Conservation (phyloP, 92 coral and sea anemone species). For the Zoanthus solanderi region DNA sequence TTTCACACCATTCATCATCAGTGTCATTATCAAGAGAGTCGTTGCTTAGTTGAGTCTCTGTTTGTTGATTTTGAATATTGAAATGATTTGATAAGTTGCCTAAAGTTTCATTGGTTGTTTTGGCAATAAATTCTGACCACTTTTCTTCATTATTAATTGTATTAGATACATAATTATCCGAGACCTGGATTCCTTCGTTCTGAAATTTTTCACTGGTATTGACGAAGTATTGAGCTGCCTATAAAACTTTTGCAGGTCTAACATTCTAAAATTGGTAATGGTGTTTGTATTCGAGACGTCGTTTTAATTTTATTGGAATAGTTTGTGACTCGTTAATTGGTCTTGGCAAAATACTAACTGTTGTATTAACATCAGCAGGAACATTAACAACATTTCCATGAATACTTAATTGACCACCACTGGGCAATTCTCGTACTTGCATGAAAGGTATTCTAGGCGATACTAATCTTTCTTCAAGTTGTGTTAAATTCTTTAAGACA, state of each 20-base stretch:
- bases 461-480: constrained; percentile 52
- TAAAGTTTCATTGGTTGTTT: constrained; percentile 47
- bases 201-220: constrained; percentile 10
- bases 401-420: constrained; percentile 45
- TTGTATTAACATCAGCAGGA: constrained; percentile 52
- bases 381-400: constrained; percentile 58
- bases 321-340: constrained; percentile 15
- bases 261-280: constrained; percentile 20
- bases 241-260: constrained; percentile 47
- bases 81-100: constrained; percentile 36
- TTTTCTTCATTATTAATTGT: constrained; percentile 40
- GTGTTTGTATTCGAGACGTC: constrained; percentile 9
- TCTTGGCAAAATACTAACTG: constrained; percentile 46
- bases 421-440: constrained; percentile 36
- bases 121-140: constrained; percentile 54
- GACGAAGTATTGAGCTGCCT: constrained; percentile 39
- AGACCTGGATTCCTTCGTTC: constrained; percentile 21
- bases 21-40: constrained; percentile 47
- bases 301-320: constrained; percentile 11
- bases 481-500: constrained; percentile 42
- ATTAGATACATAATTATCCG: constrained; percentile 30
- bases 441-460: constrained; percentile 59
- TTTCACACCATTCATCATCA: constrained; percentile 52
- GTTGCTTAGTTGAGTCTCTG: constrained; percentile 22
- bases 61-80: constrained; percentile 21